Percentiles rank a stretch among this genome's conserved stretches.
These are phyloP conservation scores for Huso huso DNA, from an alignment of 2,797 vertebrate genomes.

Conservation along the genomic window DNA sequence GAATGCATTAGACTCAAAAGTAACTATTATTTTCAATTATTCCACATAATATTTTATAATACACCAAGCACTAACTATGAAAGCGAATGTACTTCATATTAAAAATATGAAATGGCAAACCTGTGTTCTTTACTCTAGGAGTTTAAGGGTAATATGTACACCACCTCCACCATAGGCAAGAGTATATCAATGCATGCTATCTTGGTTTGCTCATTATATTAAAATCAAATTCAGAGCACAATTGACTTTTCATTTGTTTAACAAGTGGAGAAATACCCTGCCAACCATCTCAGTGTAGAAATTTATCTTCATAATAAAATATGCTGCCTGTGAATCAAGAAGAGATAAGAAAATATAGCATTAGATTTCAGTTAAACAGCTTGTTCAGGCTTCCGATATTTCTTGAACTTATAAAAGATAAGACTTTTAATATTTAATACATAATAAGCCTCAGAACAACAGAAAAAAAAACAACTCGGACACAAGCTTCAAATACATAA, in stretches of 20 bases:
- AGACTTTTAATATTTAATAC: slow-evolving; percentile 96
- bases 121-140: no score
- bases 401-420: slow-evolving; percentile 83
- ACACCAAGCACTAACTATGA: no score
- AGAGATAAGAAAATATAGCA: slow-evolving; percentile 42
- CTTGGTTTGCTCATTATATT: slow-evolving; percentile 64
- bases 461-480: slow-evolving; percentile 18
- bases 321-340: slow-evolving; percentile 85
- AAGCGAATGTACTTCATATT: no score
- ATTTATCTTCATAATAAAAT: slow-evolving; percentile 97
- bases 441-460: slow-evolving; percentile 76
- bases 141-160: no score
- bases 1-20: no score
- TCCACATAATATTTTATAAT: no score
- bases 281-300: slow-evolving; percentile 94
- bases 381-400: slow-evolving; percentile 65
- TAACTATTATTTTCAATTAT: no score
- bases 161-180: slow-evolving; percentile 25
- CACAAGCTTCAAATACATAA: slow-evolving; percentile 88
- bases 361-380: slow-evolving; percentile 70
- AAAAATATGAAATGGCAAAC: no score
- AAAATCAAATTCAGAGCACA: slow-evolving; percentile 68
- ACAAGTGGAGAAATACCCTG: slow-evolving; percentile 91
- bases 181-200: slow-evolving; percentile 43
- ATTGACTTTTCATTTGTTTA: slow-evolving; percentile 84